Conservation (phyloP, 23 tunicate genomes). For the Ciona savignyi region DNA sequence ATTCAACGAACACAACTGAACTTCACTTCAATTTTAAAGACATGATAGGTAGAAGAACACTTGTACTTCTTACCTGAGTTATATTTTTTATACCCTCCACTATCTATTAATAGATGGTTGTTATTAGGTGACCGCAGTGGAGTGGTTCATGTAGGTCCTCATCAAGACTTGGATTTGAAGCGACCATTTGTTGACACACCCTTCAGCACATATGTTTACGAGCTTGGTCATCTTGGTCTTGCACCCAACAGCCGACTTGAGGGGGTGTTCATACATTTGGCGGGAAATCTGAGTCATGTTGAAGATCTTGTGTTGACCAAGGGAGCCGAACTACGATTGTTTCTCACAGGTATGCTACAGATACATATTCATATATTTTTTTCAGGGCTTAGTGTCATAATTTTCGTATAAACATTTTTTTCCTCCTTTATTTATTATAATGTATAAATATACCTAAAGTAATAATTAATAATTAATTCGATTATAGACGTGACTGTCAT, state of each 20-base stretch:
- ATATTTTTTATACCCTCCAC: no score
- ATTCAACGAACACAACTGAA: neutral
- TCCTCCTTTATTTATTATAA: no score
- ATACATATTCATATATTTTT: neutral
- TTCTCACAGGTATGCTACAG: conserved; percentile 9
- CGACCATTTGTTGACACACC: conserved; percentile 21
- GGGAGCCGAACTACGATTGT: conserved; percentile 5
- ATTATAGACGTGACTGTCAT: no score
- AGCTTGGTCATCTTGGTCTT: conserved; percentile 11
- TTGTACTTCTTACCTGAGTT: no score
- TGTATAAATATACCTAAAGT: no score
- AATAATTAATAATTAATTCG: no score
- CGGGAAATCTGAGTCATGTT: conserved; percentile 15
- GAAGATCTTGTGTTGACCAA: conserved; percentile 14
- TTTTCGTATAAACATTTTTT: no score
- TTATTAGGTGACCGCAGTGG: conserved; percentile 19
- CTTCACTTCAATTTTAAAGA: conserved; percentile 13
- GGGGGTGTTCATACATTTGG: conserved; percentile 16
- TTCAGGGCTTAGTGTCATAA: no score
- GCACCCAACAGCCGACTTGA: conserved; percentile 5
- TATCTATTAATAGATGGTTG: no score
- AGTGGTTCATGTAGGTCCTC: conserved; percentile 10
- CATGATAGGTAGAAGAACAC: conserved; percentile 4
- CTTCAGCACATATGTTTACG: conserved; percentile 21
- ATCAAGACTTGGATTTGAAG: conserved; percentile 13